Conservation (phyloP, 2,113 vertebrate genomes). For the Otis tarda region DNA sequence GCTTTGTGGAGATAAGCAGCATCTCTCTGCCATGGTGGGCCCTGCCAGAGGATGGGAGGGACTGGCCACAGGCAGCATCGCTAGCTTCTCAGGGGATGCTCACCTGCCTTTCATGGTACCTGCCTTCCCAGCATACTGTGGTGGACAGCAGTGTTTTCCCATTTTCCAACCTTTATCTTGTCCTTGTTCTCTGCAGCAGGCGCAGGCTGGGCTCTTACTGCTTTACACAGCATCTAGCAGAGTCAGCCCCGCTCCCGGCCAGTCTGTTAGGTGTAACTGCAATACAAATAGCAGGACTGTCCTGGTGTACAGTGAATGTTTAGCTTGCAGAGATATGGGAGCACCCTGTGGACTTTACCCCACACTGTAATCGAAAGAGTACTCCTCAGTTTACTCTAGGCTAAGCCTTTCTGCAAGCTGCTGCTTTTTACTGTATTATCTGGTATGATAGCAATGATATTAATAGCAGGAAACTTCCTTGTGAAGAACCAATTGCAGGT, state of each 20-base stretch:
- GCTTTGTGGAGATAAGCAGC: neutral
- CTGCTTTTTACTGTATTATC: constrained; percentile 49
- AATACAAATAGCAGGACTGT: neutral
- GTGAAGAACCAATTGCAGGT: neutral
- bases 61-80: neutral
- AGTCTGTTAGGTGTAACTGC: neutral
- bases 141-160: too few relatives aligned
- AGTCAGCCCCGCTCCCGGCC: neutral
- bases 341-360: neutral
- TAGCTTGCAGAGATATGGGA: neutral
- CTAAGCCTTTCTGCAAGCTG: constrained; percentile 37
- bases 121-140: neutral
- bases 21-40: neutral
- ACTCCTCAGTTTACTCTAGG: constrained; percentile 25
- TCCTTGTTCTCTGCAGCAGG: neutral
- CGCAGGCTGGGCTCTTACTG: neutral
- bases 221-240: neutral
- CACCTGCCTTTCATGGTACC: neutral
- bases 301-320: neutral
- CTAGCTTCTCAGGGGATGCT: neutral
- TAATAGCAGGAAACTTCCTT: constrained; percentile 34
- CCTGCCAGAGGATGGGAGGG: neutral
- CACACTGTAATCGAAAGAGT: neutral
- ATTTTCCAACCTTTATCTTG: neutral
- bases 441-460: constrained; percentile 23